phyloP scores from a whole-genome alignment of 2,888 invertebrate genomes.

The Neoitamus cyanurus region DNA sequence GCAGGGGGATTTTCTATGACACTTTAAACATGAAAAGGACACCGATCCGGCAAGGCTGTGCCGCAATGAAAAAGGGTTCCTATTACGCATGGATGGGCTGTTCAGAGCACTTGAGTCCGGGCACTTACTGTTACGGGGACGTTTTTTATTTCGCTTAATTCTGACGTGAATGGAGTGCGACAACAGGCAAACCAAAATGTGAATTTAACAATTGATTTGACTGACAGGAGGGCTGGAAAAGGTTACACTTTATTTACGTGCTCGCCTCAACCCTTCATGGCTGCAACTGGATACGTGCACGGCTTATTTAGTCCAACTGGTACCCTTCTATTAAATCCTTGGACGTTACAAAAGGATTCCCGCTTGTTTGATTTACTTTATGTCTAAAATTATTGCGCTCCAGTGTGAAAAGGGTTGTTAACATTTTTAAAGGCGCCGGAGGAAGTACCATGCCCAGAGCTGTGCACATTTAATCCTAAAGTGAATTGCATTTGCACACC shows the following conservation, averaged over 20 bases:
- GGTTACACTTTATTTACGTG: conserved; percentile 52
- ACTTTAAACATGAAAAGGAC: conserved; percentile 47
- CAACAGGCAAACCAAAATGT: conserved; percentile 51
- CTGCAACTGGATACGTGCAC: conserved; percentile 29
- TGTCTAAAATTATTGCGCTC: conserved; percentile 32
- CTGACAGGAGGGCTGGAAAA: conserved; percentile 54
- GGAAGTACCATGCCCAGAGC: neutral
- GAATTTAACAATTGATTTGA: conserved; percentile 54
- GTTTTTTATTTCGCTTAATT: conserved; percentile 27
- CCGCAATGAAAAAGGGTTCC: conserved; percentile 35
- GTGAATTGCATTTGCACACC: neutral
- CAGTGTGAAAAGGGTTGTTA: conserved; percentile 20
- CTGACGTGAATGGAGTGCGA: conserved; percentile 29
- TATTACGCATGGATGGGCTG: conserved; percentile 45
- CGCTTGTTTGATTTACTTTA: conserved; percentile 37
- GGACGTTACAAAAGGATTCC: conserved; percentile 24
- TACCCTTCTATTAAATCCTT: neutral
- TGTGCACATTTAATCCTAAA: neutral
- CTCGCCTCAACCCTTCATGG: neutral
- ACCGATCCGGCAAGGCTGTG: conserved; percentile 12
- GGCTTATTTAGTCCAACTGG: conserved; percentile 26
- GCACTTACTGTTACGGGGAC: conserved; percentile 5
- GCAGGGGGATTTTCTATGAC: conserved; percentile 42
- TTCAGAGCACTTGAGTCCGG: conserved; percentile 43
- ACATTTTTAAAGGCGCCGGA: neutral